Evolutionary conservation across 2,797 vertebrate genomes (phyloP).

Genomic region (Chaetodon trifasciatus): DNA sequence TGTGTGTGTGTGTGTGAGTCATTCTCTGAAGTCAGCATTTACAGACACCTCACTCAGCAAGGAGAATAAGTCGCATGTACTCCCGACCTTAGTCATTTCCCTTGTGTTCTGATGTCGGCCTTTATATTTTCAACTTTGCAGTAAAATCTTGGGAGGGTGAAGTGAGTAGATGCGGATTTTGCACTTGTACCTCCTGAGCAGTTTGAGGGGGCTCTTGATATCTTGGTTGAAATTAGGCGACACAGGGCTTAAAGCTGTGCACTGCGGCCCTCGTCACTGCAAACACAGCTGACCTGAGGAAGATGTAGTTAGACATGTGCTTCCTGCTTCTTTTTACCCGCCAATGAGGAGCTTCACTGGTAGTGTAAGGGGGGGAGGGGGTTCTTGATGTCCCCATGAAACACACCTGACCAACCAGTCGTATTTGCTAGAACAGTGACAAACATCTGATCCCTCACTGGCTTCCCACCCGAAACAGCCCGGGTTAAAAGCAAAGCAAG

Average conservation of each 20-base stretch:
- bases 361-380: too few relatives aligned
- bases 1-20: slow-evolving; percentile 18
- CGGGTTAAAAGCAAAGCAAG: background rate
- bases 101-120: slow-evolving; percentile 7
- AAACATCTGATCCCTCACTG: background rate
- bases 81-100: background rate
- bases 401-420: background rate
- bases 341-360: too few relatives aligned
- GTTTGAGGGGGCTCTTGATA: background rate
- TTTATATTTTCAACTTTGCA: slow-evolving; percentile 4
- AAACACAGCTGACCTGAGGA: background rate
- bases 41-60: slow-evolving; percentile 35
- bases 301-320: too few relatives aligned
- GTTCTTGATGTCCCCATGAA: background rate
- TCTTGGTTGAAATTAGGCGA: background rate
- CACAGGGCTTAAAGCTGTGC: background rate
- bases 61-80: slow-evolving; percentile 15
- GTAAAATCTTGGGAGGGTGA: background rate
- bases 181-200: slow-evolving; percentile 1
- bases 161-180: slow-evolving; percentile 7
- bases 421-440: background rate
- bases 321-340: too few relatives aligned
- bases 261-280: background rate
- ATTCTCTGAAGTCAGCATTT: slow-evolving; percentile 42
- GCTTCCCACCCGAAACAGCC: background rate